Base-by-base conservation (phyloP, 2,113 vertebrate species). In the Cebidichthys violaceus region DNA sequence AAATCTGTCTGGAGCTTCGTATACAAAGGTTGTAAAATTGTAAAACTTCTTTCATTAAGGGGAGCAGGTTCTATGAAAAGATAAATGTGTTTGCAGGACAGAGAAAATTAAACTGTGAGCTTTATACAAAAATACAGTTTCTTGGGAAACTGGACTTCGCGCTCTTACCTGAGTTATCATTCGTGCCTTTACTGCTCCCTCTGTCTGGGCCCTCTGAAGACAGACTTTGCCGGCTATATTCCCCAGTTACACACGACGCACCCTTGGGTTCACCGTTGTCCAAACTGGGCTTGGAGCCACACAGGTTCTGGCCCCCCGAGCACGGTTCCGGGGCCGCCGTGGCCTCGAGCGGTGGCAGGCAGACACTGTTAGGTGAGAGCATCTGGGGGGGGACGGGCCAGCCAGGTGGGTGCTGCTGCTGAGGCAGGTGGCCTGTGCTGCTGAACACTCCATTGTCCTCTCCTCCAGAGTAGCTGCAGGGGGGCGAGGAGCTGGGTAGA, bases 371-470 rank as follows among this genome's bases (percentile, higher is more conserved):
- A 0, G 95, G 89, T 22, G 96, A 96, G 80, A 96, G 93, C 95
- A 97, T 96, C 94, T 96, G 96, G 2, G 70, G 14, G 77, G 96
- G 95, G 67, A 96, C 89, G 88, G 97, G 96, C 97, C 97, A 97
- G 86, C 93, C 93, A 70, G 95, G 89, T 65, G 96, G 96, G 95
- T 96, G 94, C 85, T 93, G 95, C 76, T 94, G 94, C 70, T 92
- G 95, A 31, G 93, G 88, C 72, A 94, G 94, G 94, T 95, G 96
- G 70, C 91, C 93, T 69, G 95, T 94, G 81, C 94, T 94, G 74
- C 94, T 95, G 67, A 96, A 98, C 11, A 24, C 15, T 92, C 96
- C 94, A 82, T 94, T 94, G 88, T 97, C 96, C 77, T 97, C 97
- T 82, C 94, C 97, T 79, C 94, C 95, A 74, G 95, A 93, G 94